phyloP scores from a whole-genome alignment of 2,888 invertebrate species.

The Galerucella nymphaeae region DNA sequence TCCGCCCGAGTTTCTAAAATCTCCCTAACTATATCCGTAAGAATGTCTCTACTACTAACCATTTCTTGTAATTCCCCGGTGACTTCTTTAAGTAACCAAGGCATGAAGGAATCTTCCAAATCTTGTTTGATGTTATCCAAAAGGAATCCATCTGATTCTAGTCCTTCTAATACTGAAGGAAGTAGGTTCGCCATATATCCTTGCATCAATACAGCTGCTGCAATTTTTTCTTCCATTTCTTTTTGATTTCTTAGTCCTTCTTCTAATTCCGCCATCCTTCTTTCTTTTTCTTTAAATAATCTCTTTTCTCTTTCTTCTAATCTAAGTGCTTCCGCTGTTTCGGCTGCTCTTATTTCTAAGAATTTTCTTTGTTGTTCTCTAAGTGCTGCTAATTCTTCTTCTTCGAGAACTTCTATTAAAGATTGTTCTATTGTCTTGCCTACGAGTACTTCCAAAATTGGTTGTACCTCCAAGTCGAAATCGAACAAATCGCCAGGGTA shows the following conservation, averaged over 20 bases:
- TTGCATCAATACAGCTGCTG: conserved; percentile 84
- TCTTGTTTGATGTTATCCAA: conserved; percentile 73
- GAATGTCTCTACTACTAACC: conserved; percentile 82
- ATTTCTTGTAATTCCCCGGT: conserved; percentile 83
- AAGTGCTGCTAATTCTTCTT: conserved; percentile 88
- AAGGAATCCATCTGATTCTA: conserved; percentile 80
- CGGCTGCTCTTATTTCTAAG: conserved; percentile 79
- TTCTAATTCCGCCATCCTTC: conserved; percentile 78
- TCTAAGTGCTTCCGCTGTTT: conserved; percentile 78
- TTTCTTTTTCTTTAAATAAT: conserved; percentile 76
- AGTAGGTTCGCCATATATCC: conserved; percentile 89
- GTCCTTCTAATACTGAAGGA: conserved; percentile 83
- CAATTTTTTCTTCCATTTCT: conserved; percentile 81
- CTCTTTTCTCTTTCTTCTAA: conserved; percentile 83
- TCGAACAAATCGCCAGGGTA: conserved; percentile 92
- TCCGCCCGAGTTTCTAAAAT: conserved; percentile 81
- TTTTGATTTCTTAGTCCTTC: conserved; percentile 72
- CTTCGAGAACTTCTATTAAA: conserved; percentile 89
- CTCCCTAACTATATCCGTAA: conserved; percentile 84
- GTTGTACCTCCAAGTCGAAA: conserved; percentile 91
- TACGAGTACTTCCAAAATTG: conserved; percentile 88
- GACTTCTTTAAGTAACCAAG: conserved; percentile 88
- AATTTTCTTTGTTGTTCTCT: conserved; percentile 82
- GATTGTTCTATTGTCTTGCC: conserved; percentile 92
- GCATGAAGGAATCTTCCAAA: conserved; percentile 84